Evolutionary conservation across 2,797 vertebrate species (phyloP), one percentile per base, ranked within the genome.

Genomic region (Rhinella marina): DNA sequence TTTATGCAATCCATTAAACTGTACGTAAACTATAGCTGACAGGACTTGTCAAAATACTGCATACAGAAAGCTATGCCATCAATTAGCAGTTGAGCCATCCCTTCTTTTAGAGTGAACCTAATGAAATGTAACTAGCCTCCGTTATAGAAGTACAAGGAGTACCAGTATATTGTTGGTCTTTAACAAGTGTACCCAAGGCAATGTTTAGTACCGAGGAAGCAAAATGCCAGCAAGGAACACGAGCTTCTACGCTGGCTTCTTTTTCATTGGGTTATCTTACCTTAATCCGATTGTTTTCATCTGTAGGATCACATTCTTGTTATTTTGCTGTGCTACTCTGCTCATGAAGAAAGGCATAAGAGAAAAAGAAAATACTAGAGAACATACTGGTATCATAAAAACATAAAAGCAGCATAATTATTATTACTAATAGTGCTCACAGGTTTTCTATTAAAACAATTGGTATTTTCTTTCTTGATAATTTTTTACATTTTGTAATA

Each of bases 111-210:
- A 89, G 84, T 89, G 85, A 86, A 84, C 54, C 32, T 84, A 86
- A 89, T 89, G 62, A 89, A 80, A 89, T 89, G 57, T 89, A 89
- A 89, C 88, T 89, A 89, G 84, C 85, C 66, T 82, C 59, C 79
- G 61, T 79, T 2, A 77, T 86, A 86, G 88, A 59, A 79, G 32
- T 80, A 72, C 64, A 80, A 59, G 50, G 48, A 72, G 25, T 80
- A 64, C 64, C 80, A 59, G 50, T 61, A 52, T 48, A 61, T 59
- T 82, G 84, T 48, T 61, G 77, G 88, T 84, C 84, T 77, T 79
- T 84, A 89, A 62, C 88, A 86, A 89, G 81, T 89, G 54, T 57
- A 86, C 81, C 81, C 13, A 79, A 84, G 85, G 88, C 85, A 89
- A 83, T 80, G 75, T 82, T 77, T 16, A 76, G 32, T 80, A 86